These are phyloP conservation scores for Agraylea sexmaculata DNA, from an alignment of 1,140 invertebrate species.

Conservation along the genomic window DNA sequence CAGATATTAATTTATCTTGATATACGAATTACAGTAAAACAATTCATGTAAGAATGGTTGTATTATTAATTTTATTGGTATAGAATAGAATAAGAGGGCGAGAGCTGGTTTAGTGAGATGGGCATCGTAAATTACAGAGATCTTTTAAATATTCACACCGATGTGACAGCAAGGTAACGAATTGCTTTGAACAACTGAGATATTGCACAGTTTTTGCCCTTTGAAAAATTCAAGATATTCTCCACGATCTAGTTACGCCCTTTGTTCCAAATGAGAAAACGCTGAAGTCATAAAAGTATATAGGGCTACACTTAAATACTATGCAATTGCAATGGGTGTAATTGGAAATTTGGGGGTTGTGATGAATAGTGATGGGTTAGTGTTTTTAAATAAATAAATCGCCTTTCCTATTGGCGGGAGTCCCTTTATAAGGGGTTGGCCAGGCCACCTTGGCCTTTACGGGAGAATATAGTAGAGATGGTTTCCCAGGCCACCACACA, in stretches of 20 bases:
- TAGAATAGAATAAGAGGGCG: slow-evolving; percentile 5
- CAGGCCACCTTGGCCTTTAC: no score
- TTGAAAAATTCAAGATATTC: slow-evolving; percentile 8
- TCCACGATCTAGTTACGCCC: background rate
- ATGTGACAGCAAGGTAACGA: slow-evolving; percentile 17
- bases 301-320: background rate
- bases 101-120: no score
- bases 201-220: no score
- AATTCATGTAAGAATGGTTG: no score
- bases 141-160: slow-evolving; percentile 19
- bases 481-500: no score
- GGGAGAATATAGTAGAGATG: no score
- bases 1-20: no score
- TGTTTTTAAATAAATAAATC: no score
- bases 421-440: no score
- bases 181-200: slow-evolving; percentile 12
- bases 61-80: background rate
- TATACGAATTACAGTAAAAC: no score
- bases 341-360: slow-evolving; percentile 1
- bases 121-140: slow-evolving; percentile 11
- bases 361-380: background rate
- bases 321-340: slow-evolving; percentile 3
- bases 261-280: background rate
- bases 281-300: background rate
- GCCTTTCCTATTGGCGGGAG: no score